Base-by-base conservation (phyloP, 1,140 invertebrate genomes). In the Vanessa tameamea region DNA sequence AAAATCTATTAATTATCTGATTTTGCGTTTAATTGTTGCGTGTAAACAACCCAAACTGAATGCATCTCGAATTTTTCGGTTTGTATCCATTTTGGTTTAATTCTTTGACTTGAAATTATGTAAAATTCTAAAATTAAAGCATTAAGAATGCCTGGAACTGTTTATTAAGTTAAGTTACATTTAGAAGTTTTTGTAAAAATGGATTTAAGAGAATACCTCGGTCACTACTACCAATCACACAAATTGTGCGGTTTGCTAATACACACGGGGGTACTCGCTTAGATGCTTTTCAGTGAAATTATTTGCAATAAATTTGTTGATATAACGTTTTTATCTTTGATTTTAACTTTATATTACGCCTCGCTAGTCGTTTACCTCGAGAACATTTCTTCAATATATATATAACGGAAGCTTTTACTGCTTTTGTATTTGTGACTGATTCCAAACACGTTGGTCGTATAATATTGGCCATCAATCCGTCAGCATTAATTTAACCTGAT, bases 261-360 rank as follows among this genome's bases (percentile, higher is more conserved):
- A 12, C 15, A 14, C 51, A 47, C 80, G 79, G 84, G 83, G 80
- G 84, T 88, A 82, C 76, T 76, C 81, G 57, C 85, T 89, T 89
- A 87, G 80, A 87, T 84, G 73, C 75, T 82, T 83, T 81, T 79
- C 57, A 80, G 69, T 77, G 69, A 86, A 85, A 82, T 82, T 80
- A 86, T 89, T 89, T 91, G 86, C 82, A 91, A 88, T 91, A 90
- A 90, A 89, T 83, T 86, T 90, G 88, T 91, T 90, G 83, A 88
- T 79, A 80, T 73, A 48, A 77, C 69, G 70, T 76, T 76, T 84
- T 81, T 59, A 64, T 72, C 61, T 26, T 50, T 53, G 13, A 55
- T 69, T 20, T 20, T 66, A 63, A 47, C 26, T 12, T n/a, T 57
- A 23, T 12, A 23, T 23, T 57, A 43, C 9, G 37, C 37, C 37